Conservation (phyloP, 2,888 invertebrate genomes). For the Prenolepis imparis region DNA sequence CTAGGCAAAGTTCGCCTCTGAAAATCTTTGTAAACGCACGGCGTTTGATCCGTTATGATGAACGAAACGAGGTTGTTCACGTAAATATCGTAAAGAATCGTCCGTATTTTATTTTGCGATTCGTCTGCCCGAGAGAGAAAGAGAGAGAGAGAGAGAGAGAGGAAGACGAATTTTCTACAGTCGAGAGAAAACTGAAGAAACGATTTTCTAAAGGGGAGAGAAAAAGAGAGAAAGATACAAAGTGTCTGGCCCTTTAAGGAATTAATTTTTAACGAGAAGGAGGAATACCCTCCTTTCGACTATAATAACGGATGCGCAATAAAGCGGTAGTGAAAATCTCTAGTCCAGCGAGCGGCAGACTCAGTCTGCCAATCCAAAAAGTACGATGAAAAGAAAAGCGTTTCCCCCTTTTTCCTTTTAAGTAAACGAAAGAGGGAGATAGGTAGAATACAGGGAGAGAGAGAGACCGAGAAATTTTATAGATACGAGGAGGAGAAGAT, state of each 20-base stretch:
- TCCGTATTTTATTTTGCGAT: constrained; percentile 38
- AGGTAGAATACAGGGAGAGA: constrained; percentile 23
- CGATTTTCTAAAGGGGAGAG: neutral
- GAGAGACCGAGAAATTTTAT: constrained; percentile 60
- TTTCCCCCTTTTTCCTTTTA: constrained; percentile 52
- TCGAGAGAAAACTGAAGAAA: constrained; percentile 23
- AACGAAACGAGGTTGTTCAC: constrained; percentile 20
- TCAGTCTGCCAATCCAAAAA: constrained; percentile 84
- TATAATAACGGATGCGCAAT: constrained; percentile 72
- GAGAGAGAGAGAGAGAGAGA: neutral
- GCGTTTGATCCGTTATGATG: neutral
- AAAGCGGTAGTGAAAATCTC: constrained; percentile 85
- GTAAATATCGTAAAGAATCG: neutral
- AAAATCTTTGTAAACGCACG: constrained; percentile 2
- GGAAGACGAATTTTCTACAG: constrained; percentile 21
- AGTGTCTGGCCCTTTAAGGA: constrained; percentile 33
- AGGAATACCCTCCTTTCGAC: constrained; percentile 51
- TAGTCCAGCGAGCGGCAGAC: constrained; percentile 85
- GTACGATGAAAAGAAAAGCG: constrained; percentile 63
- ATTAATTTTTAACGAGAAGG: constrained; percentile 38
- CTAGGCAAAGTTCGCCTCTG: neutral
- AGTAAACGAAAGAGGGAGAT: constrained; percentile 59
- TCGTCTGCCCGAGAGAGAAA: constrained; percentile 1
- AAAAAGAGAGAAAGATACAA: too few species aligned
- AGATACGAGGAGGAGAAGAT: constrained; percentile 56